These are phyloP conservation scores for Mastomys coucha DNA, from an alignment of 2,113 vertebrate species.

Conservation along the genomic window DNA sequence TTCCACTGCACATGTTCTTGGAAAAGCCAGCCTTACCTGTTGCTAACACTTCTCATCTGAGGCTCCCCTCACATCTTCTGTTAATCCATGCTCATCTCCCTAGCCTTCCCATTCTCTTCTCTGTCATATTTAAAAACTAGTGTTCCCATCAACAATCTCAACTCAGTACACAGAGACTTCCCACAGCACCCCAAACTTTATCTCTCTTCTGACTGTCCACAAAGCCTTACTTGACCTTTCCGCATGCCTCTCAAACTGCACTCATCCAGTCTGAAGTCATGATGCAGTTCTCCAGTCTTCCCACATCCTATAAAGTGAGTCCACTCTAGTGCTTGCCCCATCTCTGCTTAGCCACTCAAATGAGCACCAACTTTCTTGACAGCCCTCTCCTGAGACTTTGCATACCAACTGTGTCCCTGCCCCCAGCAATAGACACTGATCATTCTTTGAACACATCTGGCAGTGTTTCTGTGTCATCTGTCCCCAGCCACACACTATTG, in stretches of 20 bases:
- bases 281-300: not conserved
- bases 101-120: not conserved
- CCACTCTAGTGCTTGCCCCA: not conserved
- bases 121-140: not conserved
- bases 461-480: not conserved
- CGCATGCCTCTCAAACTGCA: too few relatives aligned
- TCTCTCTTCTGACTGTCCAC: not conserved
- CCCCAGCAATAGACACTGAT: not conserved
- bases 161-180: not conserved
- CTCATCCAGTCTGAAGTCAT: too few relatives aligned
- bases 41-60: not conserved
- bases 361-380: not conserved
- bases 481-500: not conserved
- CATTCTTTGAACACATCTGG: not conserved
- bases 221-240: not conserved
- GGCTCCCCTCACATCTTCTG: not conserved
- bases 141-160: not conserved
- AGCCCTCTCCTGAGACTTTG: not conserved
- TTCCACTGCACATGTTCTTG: too few relatives aligned
- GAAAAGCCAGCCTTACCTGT: not conserved
- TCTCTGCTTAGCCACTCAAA: not conserved
- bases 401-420: not conserved
- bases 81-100: too few relatives aligned
- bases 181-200: not conserved
- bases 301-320: too few relatives aligned